These are phyloP conservation scores for Drosophila insularis DNA, from an alignment of 1,140 invertebrate species.

Conservation along the genomic window DNA sequence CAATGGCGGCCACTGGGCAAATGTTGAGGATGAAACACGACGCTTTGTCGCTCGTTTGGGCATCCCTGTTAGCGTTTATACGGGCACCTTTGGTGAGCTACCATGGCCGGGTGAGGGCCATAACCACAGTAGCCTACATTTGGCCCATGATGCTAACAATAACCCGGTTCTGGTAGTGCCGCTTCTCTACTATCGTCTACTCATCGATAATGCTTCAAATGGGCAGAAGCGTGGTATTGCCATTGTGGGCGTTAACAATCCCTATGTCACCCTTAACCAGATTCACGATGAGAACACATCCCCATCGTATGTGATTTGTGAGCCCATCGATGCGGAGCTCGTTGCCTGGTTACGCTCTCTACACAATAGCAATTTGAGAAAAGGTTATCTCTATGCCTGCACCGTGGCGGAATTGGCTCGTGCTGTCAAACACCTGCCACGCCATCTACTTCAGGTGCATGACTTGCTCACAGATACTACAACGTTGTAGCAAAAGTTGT, in stretches of 20 bases:
- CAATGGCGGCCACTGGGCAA: slow-evolving; percentile 86
- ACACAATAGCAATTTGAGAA: slow-evolving; percentile 80
- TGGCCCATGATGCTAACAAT: slow-evolving; percentile 80
- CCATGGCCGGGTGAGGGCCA: slow-evolving; percentile 76
- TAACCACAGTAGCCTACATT: slow-evolving; percentile 80
- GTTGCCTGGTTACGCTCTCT: slow-evolving; percentile 83
- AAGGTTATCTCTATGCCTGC: slow-evolving; percentile 87
- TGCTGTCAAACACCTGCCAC: slow-evolving; percentile 82
- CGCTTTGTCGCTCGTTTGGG: slow-evolving; percentile 68
- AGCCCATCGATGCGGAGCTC: slow-evolving; percentile 79
- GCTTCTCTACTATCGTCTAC: slow-evolving; percentile 84
- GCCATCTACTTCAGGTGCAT: slow-evolving; percentile 40
- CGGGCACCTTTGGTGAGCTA: slow-evolving; percentile 84
- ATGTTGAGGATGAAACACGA: slow-evolving; percentile 82
- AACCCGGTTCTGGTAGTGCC: slow-evolving; percentile 83
- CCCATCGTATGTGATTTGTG: slow-evolving; percentile 83
- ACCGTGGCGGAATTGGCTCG: slow-evolving; percentile 85
- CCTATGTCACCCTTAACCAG: slow-evolving; percentile 75
- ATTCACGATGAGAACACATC: slow-evolving; percentile 32
- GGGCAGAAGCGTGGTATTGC: slow-evolving; percentile 82
- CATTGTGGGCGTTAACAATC: slow-evolving; percentile 85
- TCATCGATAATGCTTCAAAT: slow-evolving; percentile 73
- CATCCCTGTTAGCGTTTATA: slow-evolving; percentile 84
- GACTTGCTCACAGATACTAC: slow-evolving; percentile 34
- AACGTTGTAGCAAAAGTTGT: not conserved